Percentiles rank a stretch among this genome's conserved stretches.
phyloP scores from a whole-genome alignment of 2,113 vertebrate genomes.

The Campylomormyrus tamandua region DNA sequence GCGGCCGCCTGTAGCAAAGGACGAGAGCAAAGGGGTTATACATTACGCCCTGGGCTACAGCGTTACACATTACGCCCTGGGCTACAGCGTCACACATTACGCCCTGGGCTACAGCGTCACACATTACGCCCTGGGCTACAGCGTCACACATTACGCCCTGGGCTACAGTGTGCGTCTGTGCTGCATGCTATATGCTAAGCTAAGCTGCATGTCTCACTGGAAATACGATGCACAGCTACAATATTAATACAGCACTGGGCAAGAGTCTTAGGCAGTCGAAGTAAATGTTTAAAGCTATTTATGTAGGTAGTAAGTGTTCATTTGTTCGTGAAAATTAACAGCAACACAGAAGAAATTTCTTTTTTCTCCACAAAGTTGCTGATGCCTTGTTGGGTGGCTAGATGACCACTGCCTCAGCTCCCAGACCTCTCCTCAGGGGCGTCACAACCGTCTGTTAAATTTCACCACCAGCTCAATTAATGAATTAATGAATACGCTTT shows the following conservation, averaged over 20 bases:
- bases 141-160: background rate
- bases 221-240: background rate
- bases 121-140: background rate
- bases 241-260: background rate
- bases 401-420: background rate
- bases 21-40: background rate
- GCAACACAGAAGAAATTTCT: background rate
- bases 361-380: background rate
- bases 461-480: background rate
- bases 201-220: background rate
- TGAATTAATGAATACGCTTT: background rate
- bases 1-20: conserved; percentile 76
- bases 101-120: too few species aligned
- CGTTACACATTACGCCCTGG: background rate
- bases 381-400: background rate
- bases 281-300: background rate
- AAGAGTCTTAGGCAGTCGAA: background rate
- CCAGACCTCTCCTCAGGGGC: background rate
- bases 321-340: background rate
- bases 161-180: background rate
- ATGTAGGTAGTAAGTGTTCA: background rate
- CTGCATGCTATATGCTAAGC: background rate
- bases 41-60: background rate
- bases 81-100: background rate
- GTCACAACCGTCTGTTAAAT: background rate